Percentiles rank a stretch among this genome's conserved stretches.
These are phyloP conservation scores for Phrynocephalus vlangalii DNA, from an alignment of 2,797 vertebrate genomes.

Conservation along the genomic window DNA sequence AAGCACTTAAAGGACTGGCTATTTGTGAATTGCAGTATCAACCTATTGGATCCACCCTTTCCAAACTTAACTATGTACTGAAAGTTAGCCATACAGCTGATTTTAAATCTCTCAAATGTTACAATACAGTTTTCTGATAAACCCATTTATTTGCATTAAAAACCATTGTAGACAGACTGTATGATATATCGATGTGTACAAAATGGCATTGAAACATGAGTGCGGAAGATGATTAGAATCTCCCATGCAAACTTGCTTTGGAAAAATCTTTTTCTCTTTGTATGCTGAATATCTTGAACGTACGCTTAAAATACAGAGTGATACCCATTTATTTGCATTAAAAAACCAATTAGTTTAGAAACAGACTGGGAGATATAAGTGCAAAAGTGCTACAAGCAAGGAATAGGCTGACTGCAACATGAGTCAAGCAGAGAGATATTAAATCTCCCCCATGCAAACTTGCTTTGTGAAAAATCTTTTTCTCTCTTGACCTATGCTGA, in stretches of 20 bases:
- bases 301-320: neutral
- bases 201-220: too few relatives aligned
- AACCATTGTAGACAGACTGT: too few relatives aligned
- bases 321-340: neutral
- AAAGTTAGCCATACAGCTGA: neutral
- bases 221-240: too few relatives aligned
- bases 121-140: neutral
- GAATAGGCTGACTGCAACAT: neutral
- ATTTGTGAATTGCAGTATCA: neutral
- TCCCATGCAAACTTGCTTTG: too few relatives aligned
- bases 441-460: neutral
- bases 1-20: neutral
- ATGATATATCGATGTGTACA: too few relatives aligned
- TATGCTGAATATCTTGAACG: neutral
- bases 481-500: neutral
- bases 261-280: too few relatives aligned
- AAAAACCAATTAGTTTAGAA: neutral
- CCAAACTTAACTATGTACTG: neutral
- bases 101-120: neutral
- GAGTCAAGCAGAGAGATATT: neutral
- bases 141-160: too few relatives aligned
- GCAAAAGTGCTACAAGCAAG: neutral
- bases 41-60: neutral
- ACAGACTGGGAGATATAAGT: neutral
- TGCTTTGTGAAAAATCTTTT: neutral